Percentiles rank a stretch among this genome's conserved stretches.
phyloP scores from a whole-genome alignment of 2,888 invertebrate genomes.

The Gymnocheta viridis region DNA sequence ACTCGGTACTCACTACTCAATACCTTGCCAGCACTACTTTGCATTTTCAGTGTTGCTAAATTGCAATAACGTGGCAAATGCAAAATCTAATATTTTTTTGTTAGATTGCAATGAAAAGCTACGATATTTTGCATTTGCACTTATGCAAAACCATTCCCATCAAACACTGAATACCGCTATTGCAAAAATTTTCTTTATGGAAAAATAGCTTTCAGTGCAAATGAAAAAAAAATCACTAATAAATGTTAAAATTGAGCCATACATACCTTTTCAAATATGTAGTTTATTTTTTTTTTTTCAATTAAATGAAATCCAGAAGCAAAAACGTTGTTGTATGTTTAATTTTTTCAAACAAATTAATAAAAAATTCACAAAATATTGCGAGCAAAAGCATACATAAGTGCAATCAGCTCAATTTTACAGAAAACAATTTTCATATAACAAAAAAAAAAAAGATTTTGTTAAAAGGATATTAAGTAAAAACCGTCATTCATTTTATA shows the following conservation, averaged over 20 bases:
- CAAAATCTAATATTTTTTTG: too few species aligned
- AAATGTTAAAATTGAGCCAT: not conserved
- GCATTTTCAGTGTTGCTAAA: too few species aligned
- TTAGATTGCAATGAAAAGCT: too few species aligned
- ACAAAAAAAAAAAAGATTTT: not conserved
- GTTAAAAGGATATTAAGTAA: not conserved
- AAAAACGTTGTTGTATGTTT: not conserved
- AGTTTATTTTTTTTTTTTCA: too few species aligned
- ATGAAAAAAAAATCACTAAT: not conserved
- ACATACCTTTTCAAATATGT: constrained; percentile 4
- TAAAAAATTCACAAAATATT: not conserved
- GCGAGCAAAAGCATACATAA: not conserved
- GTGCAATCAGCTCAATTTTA: not conserved
- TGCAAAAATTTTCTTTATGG: not conserved
- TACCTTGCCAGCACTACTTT: too few species aligned
- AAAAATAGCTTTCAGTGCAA: not conserved
- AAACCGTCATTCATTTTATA: not conserved
- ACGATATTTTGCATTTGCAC: too few species aligned
- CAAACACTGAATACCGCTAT: too few species aligned
- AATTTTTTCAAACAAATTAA: not conserved
- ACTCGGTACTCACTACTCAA: too few species aligned
- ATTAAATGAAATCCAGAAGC: not conserved
- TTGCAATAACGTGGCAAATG: too few species aligned
- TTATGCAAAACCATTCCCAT: too few species aligned
- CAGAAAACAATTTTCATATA: not conserved